Evolutionary conservation across 2,888 invertebrate species (phyloP), one percentile per base, ranked within the genome.

Genomic region (Erebia palarica): DNA sequence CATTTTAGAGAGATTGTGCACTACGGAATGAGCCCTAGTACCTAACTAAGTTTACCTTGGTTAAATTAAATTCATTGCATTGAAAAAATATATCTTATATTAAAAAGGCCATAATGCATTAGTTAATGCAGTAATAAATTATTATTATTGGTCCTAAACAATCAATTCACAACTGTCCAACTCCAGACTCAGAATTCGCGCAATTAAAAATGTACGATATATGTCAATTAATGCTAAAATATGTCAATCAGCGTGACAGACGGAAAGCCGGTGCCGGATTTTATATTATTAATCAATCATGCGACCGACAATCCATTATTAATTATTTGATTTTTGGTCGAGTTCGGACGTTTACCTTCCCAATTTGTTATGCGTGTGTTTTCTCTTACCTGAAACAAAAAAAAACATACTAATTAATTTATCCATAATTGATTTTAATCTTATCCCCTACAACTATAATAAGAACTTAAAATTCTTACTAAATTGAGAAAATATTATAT

Each of bases 201-300:
- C 86, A 87, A 87, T 87, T 88, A 86, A 88, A 87, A 78, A 76
- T 77, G 84, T 84, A 83, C 81, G 81, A 81, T 79, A 82, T 75
- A 77, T 79, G 90, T 89, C 91, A 91, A 91, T 91, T 91, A 91
- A 83, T 80, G 81, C 80, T 83, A 85, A 88, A 90, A 89, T 82
- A 83, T 86, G 90, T 90, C 91, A 89, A 85, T 91, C 91, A 88
- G 65, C 57, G 73, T 73, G 76, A 68, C 71, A 76, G 75, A 75
- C 79, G 72, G 75, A 79, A 80, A 77, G 69, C 55, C 65, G 70
- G 79, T 79, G 82, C 80, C 81, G 78, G 80, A 80, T 84, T 85
- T 83, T 84, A 81, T 81, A 83, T 83, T 83, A 83, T 83, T 83
- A 83, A 85, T 84, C 84, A 80, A 79, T 80, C 80, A 78, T 69